Evolutionary conservation across 1,140 invertebrate species (phyloP).

Genomic region (Halotydeus destructor): DNA sequence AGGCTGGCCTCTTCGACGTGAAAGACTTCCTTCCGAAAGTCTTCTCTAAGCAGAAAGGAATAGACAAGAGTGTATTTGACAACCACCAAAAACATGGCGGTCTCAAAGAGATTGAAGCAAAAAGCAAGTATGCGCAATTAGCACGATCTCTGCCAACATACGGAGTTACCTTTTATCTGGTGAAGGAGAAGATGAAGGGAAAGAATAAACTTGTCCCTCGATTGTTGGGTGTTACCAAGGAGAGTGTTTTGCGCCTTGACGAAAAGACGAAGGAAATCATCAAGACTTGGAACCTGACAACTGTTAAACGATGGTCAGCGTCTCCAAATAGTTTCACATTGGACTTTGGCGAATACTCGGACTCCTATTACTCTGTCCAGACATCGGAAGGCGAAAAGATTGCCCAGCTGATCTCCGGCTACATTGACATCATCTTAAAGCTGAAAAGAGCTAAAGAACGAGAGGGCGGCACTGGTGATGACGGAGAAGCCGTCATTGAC

Average conservation of each 20-base stretch:
- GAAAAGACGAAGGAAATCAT: constrained; percentile 83
- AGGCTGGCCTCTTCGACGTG: constrained; percentile 64
- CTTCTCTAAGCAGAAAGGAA: constrained; percentile 79
- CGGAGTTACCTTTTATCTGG: constrained; percentile 98
- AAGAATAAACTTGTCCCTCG: constrained; percentile 95
- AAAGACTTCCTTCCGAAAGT: constrained; percentile 94
- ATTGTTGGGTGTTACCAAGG: constrained; percentile 89
- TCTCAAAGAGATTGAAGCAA: constrained; percentile 74
- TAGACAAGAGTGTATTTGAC: constrained; percentile 88
- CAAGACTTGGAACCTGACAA: constrained; percentile 74
- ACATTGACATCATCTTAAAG: constrained; percentile 98
- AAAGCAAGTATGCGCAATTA: constrained; percentile 86
- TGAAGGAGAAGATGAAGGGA: constrained; percentile 94
- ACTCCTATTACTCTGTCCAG: constrained; percentile 95
- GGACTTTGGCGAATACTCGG: constrained; percentile 98
- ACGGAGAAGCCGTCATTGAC: constrained; percentile 95
- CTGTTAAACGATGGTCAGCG: constrained; percentile 89
- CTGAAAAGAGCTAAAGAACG: constrained; percentile 84
- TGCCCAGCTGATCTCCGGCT: constrained; percentile 87
- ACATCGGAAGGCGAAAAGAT: constrained; percentile 98
- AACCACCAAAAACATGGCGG: constrained; percentile 66
- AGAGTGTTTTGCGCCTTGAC: constrained; percentile 86
- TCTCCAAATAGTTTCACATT: constrained; percentile 97
- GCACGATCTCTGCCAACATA: constrained; percentile 88
- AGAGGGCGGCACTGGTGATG: constrained; percentile 92